Base-by-base conservation (phyloP, 1,140 invertebrate species). In the Formica selysi region DNA sequence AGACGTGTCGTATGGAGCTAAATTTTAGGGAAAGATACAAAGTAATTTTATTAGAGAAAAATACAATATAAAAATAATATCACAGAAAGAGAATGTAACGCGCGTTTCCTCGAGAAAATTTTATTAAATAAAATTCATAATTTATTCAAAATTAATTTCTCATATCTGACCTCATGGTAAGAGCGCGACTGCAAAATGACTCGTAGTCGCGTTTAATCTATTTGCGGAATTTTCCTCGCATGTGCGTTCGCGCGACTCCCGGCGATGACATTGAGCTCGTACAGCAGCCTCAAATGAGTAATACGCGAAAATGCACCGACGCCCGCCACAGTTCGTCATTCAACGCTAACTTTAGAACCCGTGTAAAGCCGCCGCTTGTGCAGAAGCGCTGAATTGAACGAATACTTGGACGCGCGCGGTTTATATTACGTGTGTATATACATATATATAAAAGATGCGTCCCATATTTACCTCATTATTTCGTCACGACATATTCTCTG, bases 331-430 rank as follows among this genome's bases (percentile, higher is more conserved):
- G 79, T 85, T 80, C 79, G 65, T 87, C 62, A 51, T 68, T 65
- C 80, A 51, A 11, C 73, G 86, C 89, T 90, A 90, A 88, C 81
- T 90, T 90, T 90, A 90, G 89, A 85, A 44, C 59, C 36, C 29
- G 54, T 67, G 88, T 83, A 88, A 90, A 90, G 48, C 11, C 38
- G 36, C 59, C 61, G 51, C 44, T 61, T 61, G 87, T 76, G 71
- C 59, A 73, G 86, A 87, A 89, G 85, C 78, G 85, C 38, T 67
- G 89, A 90, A 90, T 90, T 57, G 87, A 88, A 83, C 86, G 85
- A 90, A 90, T 87, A 90, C 64, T 78, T 71, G 51, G 86, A 51
- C 65, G 48, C 54, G 62, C 61, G 68, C 73, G 81, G 51, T 84
- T 78, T 67, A 79, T 64, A 61, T 73, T 73, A 44, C 59, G 57